Percentiles rank a stretch among this genome's conserved stretches.
phyloP scores from a whole-genome alignment of 1,140 invertebrate genomes.

The Homalodisca vitripennis region DNA sequence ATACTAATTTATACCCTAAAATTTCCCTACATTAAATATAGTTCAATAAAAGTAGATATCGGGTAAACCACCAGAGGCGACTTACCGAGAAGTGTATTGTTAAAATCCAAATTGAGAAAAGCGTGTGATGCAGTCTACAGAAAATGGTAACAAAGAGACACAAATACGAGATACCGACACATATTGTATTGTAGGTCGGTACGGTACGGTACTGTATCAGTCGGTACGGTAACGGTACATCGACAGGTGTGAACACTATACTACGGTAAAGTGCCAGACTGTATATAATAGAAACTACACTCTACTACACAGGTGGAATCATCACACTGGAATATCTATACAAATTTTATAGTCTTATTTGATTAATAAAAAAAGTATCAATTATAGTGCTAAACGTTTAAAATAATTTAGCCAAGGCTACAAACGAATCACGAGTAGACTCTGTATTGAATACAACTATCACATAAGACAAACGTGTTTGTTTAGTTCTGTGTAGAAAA shows the following conservation, averaged over 20 bases:
- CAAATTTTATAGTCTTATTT: constrained; percentile 34
- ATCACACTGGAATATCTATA: constrained; percentile 34
- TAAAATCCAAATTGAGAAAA: constrained; percentile 30
- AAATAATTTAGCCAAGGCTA: constrained; percentile 34
- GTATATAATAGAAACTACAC: constrained; percentile 25
- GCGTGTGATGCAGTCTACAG: constrained; percentile 29
- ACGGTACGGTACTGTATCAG: constrained; percentile 7
- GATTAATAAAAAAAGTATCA: constrained; percentile 32
- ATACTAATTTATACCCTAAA: constrained; percentile 25
- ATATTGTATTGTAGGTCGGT: constrained; percentile 5
- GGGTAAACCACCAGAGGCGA: background rate
- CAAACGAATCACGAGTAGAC: constrained; percentile 33
- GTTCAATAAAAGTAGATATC: constrained; percentile 21
- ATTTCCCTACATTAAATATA: constrained; percentile 16
- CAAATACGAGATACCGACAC: constrained; percentile 18
- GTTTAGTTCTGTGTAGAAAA: constrained; percentile 28
- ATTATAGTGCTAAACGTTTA: constrained; percentile 33
- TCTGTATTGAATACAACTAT: constrained; percentile 36
- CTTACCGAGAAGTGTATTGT: constrained; percentile 24
- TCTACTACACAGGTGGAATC: constrained; percentile 30
- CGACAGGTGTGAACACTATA: constrained; percentile 13
- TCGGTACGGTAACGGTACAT: background rate
- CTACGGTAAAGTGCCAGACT: constrained; percentile 17
- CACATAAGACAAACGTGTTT: constrained; percentile 34
- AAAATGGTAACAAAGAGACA: constrained; percentile 31